phyloP scores from a whole-genome alignment of 1,140 invertebrate genomes.

The Lasaia peninsularis region DNA sequence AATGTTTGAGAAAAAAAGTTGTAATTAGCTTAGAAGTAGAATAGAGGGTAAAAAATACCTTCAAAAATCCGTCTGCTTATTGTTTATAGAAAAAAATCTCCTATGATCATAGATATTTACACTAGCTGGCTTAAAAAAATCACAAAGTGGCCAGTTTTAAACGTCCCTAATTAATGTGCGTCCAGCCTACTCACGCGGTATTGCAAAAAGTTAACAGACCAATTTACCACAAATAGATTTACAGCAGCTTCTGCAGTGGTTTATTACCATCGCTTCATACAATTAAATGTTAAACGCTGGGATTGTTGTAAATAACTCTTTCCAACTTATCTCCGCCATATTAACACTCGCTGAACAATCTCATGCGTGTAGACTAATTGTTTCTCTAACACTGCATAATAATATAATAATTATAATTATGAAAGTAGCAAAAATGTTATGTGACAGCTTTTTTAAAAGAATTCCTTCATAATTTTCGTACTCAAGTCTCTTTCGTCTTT shows the following conservation, averaged over 20 bases:
- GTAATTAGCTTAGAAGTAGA: no score
- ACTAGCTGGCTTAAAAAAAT: no score
- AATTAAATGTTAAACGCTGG: not conserved
- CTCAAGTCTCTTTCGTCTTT: no score
- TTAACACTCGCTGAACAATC: not conserved
- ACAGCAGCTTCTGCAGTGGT: not conserved
- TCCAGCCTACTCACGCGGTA: not conserved
- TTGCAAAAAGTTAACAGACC: not conserved
- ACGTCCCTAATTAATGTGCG: not conserved
- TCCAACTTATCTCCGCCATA: constrained; percentile 2
- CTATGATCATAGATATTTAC: no score
- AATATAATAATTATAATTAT: constrained; percentile 12
- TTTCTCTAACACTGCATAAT: constrained; percentile 6
- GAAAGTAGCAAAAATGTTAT: not conserved
- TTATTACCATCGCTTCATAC: not conserved
- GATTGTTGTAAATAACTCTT: constrained; percentile 5
- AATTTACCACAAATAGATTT: constrained; percentile 6
- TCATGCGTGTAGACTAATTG: not conserved
- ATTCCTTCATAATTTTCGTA: no score
- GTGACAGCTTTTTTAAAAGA: not conserved
- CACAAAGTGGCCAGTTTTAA: no score
- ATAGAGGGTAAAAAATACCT: no score
- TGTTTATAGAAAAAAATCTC: no score
- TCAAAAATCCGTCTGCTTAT: no score
- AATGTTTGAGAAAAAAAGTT: no score